Conservation (phyloP, 2,113 vertebrate species). For the Alectura lathami region DNA sequence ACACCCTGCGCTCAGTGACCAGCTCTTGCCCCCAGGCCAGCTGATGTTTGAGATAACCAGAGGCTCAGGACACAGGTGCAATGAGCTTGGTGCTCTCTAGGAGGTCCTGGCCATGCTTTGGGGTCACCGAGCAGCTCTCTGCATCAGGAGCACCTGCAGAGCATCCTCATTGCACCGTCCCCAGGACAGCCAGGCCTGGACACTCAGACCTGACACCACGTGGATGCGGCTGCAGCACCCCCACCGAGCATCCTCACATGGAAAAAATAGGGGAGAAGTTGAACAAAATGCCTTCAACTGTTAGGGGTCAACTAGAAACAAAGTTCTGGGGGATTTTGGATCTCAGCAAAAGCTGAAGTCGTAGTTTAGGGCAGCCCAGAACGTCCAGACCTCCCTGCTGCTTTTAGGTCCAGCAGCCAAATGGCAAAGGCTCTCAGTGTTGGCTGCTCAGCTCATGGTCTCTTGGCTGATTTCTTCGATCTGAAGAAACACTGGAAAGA, state of each 20-base stretch:
- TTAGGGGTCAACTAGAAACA: background rate
- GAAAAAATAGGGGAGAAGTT: background rate
- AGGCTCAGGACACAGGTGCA: background rate
- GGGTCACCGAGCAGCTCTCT: background rate
- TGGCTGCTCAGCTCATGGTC: background rate
- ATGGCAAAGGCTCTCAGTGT: too few species aligned
- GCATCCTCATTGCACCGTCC: rapidly evolving
- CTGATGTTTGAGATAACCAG: background rate
- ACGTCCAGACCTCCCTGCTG: background rate
- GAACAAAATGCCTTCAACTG: background rate
- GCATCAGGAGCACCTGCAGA: background rate
- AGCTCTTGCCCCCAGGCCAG: background rate
- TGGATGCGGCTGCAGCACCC: background rate
- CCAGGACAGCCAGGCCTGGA: background rate
- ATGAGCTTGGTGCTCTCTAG: background rate
- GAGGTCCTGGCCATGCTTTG: rapidly evolving
- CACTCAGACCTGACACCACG: background rate
- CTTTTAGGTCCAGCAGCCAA: background rate
- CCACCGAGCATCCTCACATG: background rate
- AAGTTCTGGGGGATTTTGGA: background rate
- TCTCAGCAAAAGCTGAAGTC: background rate
- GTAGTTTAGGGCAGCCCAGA: background rate
- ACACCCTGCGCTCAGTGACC: background rate
- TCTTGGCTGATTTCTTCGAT: background rate
- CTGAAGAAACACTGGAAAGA: background rate